These are phyloP conservation scores for Melitaea athalia DNA, from an alignment of 2,888 invertebrate species.

Conservation along the genomic window DNA sequence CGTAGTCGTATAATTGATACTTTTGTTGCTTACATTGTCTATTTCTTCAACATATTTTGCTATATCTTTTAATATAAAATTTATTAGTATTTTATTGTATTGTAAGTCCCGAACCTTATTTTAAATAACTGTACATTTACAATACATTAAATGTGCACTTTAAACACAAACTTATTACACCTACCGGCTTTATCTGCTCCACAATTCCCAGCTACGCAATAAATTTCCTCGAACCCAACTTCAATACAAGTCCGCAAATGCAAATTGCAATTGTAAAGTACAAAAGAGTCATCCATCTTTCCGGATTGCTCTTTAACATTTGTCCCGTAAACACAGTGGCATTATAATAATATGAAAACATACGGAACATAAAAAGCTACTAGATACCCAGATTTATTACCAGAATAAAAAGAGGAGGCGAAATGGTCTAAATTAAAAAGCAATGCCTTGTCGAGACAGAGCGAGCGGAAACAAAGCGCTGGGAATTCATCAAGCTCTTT, in stretches of 20 bases:
- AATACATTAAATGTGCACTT: slow-evolving; percentile 25
- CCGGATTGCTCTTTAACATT: slow-evolving; percentile 37
- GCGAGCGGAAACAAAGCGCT: slow-evolving; percentile 78
- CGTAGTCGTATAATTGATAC: too few species aligned
- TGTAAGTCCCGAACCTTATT: not conserved
- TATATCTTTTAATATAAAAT: too few species aligned
- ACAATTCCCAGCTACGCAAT: slow-evolving; percentile 34
- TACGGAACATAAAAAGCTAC: slow-evolving; percentile 46
- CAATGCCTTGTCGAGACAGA: slow-evolving; percentile 77
- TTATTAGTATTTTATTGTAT: too few species aligned
- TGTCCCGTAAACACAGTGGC: slow-evolving; percentile 39
- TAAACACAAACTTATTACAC: slow-evolving; percentile 29
- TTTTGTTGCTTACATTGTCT: too few species aligned
- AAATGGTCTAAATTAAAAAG: slow-evolving; percentile 81
- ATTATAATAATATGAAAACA: slow-evolving; percentile 43
- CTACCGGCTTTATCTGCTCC: slow-evolving; percentile 10
- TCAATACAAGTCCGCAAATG: slow-evolving; percentile 35
- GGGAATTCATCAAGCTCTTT: slow-evolving; percentile 80
- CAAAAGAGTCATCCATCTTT: slow-evolving; percentile 36
- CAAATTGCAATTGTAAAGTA: slow-evolving; percentile 38
- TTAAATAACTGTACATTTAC: not conserved
- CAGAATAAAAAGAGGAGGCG: slow-evolving; percentile 69
- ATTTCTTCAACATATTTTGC: too few species aligned
- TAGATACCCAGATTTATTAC: slow-evolving; percentile 72
- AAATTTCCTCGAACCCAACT: slow-evolving; percentile 38